Percentiles rank a stretch among this genome's conserved stretches.
Evolutionary conservation across 2,113 vertebrate genomes (phyloP).

Genomic region (Syrmaticus mikado): DNA sequence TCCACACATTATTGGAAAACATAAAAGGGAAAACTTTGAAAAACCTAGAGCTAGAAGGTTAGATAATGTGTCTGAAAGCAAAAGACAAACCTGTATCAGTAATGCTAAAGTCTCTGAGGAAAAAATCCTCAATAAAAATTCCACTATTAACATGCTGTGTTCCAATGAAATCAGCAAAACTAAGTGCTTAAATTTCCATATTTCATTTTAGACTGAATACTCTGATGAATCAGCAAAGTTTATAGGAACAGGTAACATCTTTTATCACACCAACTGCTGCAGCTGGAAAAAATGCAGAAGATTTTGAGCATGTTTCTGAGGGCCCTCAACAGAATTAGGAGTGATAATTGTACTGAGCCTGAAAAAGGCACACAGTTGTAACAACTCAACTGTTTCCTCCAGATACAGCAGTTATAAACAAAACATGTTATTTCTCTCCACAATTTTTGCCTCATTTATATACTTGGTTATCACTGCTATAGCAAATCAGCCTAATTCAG

Average conservation of each 20-base stretch:
- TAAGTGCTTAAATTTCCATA: not conserved
- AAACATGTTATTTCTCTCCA: not conserved
- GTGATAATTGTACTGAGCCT: not conserved
- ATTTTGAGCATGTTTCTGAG: not conserved
- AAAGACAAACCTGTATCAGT: not conserved
- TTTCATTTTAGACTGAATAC: not conserved
- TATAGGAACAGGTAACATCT: not conserved
- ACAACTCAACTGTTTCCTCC: not conserved
- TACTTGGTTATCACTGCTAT: not conserved
- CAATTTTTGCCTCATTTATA: not conserved
- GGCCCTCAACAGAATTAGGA: not conserved
- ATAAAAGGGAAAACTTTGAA: not conserved
- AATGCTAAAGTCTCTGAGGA: not conserved
- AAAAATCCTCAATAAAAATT: not conserved
- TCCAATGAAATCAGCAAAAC: not conserved
- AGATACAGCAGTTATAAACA: not conserved
- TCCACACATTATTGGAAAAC: not conserved
- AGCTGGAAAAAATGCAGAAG: not conserved
- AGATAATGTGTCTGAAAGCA: not conserved
- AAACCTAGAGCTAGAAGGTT: not conserved
- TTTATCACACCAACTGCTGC: not conserved
- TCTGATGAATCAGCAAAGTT: not conserved
- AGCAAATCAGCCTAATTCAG: not conserved
- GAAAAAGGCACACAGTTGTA: not conserved
- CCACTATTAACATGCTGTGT: not conserved